phyloP scores from a whole-genome alignment of 2,888 invertebrate genomes.

The Synergus laeviventris region DNA sequence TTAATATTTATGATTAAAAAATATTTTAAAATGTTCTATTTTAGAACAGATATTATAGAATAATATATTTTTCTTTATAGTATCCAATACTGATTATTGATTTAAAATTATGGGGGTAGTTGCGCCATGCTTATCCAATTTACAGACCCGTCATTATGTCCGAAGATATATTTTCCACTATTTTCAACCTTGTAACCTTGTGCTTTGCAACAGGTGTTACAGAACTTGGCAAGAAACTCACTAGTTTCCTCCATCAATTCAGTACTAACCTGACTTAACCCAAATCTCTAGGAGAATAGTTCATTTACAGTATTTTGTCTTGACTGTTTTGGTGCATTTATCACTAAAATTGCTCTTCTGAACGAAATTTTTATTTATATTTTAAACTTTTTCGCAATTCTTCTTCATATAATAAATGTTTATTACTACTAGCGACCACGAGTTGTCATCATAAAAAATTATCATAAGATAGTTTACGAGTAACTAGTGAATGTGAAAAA shows the following conservation, averaged over 20 bases:
- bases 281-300: neutral
- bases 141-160: constrained; percentile 26
- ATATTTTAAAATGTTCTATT: no score
- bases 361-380: neutral
- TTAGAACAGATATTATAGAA: no score
- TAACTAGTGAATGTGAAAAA: neutral
- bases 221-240: constrained; percentile 22
- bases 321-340: no score
- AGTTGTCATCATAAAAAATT: neutral
- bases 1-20: no score
- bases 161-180: constrained; percentile 26
- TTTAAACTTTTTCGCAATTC: neutral
- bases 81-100: constrained; percentile 18
- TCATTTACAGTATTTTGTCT: neutral
- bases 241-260: constrained; percentile 10
- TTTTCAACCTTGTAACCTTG: constrained; percentile 33
- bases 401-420: neutral
- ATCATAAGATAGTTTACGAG: neutral
- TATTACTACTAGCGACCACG: neutral
- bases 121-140: constrained; percentile 22
- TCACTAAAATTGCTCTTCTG: no score
- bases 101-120: constrained; percentile 5
- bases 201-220: constrained; percentile 30
- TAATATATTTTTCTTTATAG: no score
- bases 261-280: neutral